Percentiles rank a stretch among this genome's conserved stretches.
Conservation (phyloP, 2,888 invertebrate species). For the Drosophila anomalata region DNA sequence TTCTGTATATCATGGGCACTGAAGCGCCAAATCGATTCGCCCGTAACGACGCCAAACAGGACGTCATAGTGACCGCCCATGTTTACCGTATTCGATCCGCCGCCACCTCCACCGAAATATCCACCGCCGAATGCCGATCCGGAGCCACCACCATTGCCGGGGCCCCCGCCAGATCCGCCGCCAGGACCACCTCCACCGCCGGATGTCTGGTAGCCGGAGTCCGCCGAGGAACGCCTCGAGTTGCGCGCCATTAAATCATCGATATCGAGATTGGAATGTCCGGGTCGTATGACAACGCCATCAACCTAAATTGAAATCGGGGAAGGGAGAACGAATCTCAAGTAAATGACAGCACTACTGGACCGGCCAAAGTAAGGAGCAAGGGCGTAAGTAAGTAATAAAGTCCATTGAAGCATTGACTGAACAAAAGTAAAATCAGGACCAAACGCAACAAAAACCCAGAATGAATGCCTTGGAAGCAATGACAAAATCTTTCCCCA, state of each 20-base stretch:
- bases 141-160: constrained; percentile 49
- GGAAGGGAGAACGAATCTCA: constrained; percentile 44
- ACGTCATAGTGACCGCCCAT: constrained; percentile 87
- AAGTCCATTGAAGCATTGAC: constrained; percentile 52
- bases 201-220: constrained; percentile 52
- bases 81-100: constrained; percentile 29
- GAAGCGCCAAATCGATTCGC: constrained; percentile 96
- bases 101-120: constrained; percentile 57
- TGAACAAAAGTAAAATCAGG: constrained; percentile 27
- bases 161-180: constrained; percentile 44
- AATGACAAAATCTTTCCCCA: constrained; percentile 31
- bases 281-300: constrained; percentile 95
- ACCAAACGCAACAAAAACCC: constrained; percentile 36
- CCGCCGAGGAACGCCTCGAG: constrained; percentile 83
- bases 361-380: constrained; percentile 17
- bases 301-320: constrained; percentile 86
- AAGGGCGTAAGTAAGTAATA: constrained; percentile 66
- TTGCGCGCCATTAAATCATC: constrained; percentile 84
- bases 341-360: constrained; percentile 37
- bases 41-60: constrained; percentile 95
- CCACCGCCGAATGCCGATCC: constrained; percentile 48
- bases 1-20: constrained; percentile 92
- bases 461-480: constrained; percentile 24
- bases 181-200: constrained; percentile 45
- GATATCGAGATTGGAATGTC: constrained; percentile 88